phyloP scores from a whole-genome alignment of 2,888 invertebrate species.

The Diarsia dahlii region DNA sequence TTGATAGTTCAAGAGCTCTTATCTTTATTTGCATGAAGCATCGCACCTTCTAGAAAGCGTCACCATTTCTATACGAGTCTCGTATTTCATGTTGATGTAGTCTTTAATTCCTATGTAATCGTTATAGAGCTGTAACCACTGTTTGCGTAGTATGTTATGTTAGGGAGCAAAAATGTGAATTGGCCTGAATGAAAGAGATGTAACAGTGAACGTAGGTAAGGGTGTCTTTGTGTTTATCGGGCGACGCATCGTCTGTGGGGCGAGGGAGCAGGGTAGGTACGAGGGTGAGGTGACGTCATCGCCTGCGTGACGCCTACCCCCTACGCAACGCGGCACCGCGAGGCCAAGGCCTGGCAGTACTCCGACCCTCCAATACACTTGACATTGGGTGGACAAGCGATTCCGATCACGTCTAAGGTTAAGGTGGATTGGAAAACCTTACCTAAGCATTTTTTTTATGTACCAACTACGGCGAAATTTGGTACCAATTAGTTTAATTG shows the following conservation, averaged over 20 bases:
- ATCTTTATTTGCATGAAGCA: conserved; percentile 28
- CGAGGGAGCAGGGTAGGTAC: conserved; percentile 72
- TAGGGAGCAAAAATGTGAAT: conserved; percentile 30
- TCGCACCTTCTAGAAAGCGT: conserved; percentile 37
- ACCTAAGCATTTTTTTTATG: conserved; percentile 28
- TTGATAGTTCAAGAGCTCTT: conserved; percentile 17
- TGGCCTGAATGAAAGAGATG: conserved; percentile 20
- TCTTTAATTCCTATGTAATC: conserved; percentile 5
- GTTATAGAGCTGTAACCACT: conserved; percentile 21
- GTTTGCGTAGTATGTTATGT: conserved; percentile 23
- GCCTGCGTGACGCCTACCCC: conserved; percentile 78
- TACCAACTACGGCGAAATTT: conserved; percentile 18
- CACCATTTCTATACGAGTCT: conserved; percentile 20
- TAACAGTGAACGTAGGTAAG: conserved; percentile 23
- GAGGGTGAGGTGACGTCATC: conserved; percentile 81
- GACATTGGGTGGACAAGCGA: conserved; percentile 78
- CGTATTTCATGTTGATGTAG: conserved; percentile 19
- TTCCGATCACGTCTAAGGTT: conserved; percentile 62
- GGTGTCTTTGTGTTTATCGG: conserved; percentile 52
- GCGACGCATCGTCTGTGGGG: conserved; percentile 75
- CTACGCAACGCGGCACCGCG: conserved; percentile 73
- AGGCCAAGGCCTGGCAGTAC: conserved; percentile 79
- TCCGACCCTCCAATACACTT: conserved; percentile 79
- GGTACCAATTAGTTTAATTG: conserved; percentile 41
- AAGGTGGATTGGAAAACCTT: conserved; percentile 27